Percentiles rank a stretch among this genome's conserved stretches.
Conservation (phyloP, 1,140 invertebrate genomes). For the Ylistrum balloti region DNA sequence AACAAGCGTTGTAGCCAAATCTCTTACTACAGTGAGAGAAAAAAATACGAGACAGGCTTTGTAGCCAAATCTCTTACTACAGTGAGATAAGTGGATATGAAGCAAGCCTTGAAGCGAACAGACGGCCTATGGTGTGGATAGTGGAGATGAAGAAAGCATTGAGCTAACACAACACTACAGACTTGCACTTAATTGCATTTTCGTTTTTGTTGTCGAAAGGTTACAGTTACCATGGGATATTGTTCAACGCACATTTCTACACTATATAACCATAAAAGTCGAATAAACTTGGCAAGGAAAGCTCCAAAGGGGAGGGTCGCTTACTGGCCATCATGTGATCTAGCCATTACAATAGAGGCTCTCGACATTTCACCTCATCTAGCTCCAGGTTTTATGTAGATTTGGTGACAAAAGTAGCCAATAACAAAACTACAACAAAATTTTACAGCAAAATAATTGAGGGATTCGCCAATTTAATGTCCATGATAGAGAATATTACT, state of each 20-base stretch:
- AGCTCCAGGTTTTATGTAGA: constrained; percentile 3
- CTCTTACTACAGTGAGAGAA: too few species aligned
- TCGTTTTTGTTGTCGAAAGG: constrained; percentile 38
- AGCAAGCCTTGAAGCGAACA: neutral
- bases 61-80: neutral
- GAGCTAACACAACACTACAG: neutral
- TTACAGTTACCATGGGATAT: constrained; percentile 18
- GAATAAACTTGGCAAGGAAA: constrained; percentile 15
- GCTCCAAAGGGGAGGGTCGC: constrained; percentile 20
- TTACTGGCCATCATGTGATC: constrained; percentile 11
- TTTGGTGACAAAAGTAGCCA: constrained; percentile 31
- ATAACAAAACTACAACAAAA: neutral
- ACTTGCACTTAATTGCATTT: neutral
- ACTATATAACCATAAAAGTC: constrained; percentile 14
- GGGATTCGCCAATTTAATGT: neutral
- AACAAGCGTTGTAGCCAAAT: too few species aligned
- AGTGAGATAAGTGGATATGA: neutral
- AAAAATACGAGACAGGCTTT: neutral
- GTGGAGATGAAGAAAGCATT: neutral
- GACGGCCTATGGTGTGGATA: too few species aligned
- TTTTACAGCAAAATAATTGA: neutral
- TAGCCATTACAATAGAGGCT: neutral
- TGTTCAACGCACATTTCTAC: constrained; percentile 25
- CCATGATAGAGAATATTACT: neutral
- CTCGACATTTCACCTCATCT: neutral